Evolutionary conservation across 2,797 vertebrate genomes (phyloP).

Genomic region (Anabas testudineus): DNA sequence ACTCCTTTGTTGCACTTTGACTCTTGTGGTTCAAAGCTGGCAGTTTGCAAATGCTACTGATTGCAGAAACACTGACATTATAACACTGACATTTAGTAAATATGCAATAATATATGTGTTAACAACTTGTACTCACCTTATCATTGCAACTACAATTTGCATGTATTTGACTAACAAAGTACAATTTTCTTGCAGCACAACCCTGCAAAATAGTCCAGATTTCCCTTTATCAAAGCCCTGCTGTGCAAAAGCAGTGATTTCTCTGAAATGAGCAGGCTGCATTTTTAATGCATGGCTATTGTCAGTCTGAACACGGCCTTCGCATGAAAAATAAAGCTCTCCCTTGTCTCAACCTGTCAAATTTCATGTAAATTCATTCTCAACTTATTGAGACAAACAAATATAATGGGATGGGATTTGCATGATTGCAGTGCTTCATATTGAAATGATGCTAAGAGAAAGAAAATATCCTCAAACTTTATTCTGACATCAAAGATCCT

Average conservation of each 20-base stretch:
- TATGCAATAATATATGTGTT: no score
- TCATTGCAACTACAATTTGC: no score
- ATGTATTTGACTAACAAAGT: no score
- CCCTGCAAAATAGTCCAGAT: neutral
- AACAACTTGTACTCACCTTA: no score
- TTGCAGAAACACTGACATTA: no score
- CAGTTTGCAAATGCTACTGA: no score
- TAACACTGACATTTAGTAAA: no score
- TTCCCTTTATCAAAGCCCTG: neutral
- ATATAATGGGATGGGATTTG: neutral
- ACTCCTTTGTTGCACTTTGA: no score
- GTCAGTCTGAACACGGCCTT: no score
- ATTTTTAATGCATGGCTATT: no score
- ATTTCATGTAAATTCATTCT: neutral
- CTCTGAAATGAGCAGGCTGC: neutral
- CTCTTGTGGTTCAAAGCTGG: no score
- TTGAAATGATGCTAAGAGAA: neutral
- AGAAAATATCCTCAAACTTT: conserved; percentile 5
- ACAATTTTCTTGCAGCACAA: neutral
- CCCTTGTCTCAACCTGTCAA: no score
- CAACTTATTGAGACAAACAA: neutral
- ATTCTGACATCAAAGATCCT: neutral
- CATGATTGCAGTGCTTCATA: neutral
- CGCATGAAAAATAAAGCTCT: neutral
- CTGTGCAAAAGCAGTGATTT: neutral